Percentiles rank a stretch among this genome's conserved stretches.
These are phyloP conservation scores for Ricordea florida DNA, from an alignment of 92 coral and sea anemone species.

Conservation along the genomic window DNA sequence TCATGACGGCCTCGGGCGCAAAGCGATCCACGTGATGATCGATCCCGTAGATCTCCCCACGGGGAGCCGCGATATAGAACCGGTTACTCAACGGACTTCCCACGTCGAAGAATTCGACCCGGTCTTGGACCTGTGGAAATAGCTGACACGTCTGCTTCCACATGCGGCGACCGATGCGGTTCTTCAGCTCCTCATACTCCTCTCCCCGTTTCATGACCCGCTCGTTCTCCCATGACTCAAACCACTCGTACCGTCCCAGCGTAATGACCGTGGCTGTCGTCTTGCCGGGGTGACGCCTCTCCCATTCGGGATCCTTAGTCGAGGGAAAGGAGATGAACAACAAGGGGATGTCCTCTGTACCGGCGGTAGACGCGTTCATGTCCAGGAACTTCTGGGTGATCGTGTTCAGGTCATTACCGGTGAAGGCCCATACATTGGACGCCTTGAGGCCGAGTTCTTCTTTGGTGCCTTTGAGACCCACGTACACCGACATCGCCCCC, in stretches of 20 bases:
- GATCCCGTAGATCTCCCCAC: conserved; percentile 91
- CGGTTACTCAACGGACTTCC: conserved; percentile 89
- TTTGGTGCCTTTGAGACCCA: conserved; percentile 87
- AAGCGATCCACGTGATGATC: conserved; percentile 93
- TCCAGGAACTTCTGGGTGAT: conserved; percentile 53
- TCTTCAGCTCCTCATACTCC: conserved; percentile 84
- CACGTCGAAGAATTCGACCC: conserved; percentile 87
- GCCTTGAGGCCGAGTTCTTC: conserved; percentile 85
- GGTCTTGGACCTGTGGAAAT: conserved; percentile 81
- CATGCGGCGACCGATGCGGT: conserved; percentile 88
- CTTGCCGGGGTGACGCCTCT: conserved; percentile 72
- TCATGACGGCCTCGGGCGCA: conserved; percentile 66
- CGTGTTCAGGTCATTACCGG: conserved; percentile 69
- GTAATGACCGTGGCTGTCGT: conserved; percentile 85
- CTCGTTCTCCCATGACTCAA: conserved; percentile 82
- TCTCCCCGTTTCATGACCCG: conserved; percentile 96
- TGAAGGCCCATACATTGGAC: conserved; percentile 85
- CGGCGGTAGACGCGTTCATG: conserved; percentile 61
- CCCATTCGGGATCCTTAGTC: conserved; percentile 98
- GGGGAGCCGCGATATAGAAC: conserved; percentile 86
- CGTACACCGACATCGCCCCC: conserved; percentile 83
- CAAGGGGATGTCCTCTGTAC: conserved; percentile 81
- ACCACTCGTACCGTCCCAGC: conserved; percentile 90
- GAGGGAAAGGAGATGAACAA: conserved; percentile 93
- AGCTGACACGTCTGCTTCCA: conserved; percentile 90